phyloP scores from a whole-genome alignment of 2,797 vertebrate species.

The Pitangus sulphuratus region DNA sequence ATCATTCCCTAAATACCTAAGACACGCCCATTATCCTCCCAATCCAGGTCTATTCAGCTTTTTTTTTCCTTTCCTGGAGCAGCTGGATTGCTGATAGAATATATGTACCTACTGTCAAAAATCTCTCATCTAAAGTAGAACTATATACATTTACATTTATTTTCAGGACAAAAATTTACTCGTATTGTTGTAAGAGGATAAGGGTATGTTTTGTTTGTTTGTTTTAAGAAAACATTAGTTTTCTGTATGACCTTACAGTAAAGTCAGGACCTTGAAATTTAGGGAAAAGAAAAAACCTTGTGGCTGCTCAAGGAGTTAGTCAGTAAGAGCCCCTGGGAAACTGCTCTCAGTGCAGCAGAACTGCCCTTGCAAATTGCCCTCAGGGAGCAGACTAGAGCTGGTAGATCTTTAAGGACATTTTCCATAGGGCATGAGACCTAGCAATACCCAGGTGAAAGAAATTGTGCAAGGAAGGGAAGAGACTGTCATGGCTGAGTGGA shows the following conservation, averaged over 20 bases:
- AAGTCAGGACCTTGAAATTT: background rate
- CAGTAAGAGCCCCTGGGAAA: background rate
- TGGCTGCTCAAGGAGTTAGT: background rate
- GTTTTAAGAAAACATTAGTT: background rate
- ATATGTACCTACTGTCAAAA: background rate
- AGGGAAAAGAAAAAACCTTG: background rate
- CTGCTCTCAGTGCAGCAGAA: background rate
- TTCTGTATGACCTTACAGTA: background rate
- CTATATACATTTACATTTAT: background rate
- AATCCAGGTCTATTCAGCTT: background rate
- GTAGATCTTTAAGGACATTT: background rate
- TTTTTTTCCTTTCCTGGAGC: background rate
- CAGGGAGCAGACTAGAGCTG: background rate
- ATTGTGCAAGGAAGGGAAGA: background rate
- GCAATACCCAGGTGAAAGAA: background rate
- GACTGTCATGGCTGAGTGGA: rapidly evolving
- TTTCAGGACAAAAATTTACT: background rate
- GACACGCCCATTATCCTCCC: background rate
- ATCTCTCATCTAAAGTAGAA: background rate
- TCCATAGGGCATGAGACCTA: background rate
- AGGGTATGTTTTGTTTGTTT: background rate
- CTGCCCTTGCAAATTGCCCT: background rate
- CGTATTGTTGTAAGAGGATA: background rate
- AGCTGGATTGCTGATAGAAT: background rate
- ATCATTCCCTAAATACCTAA: background rate